Base-by-base conservation (phyloP, 2,113 vertebrate genomes). In the Nesogale talazaci region DNA sequence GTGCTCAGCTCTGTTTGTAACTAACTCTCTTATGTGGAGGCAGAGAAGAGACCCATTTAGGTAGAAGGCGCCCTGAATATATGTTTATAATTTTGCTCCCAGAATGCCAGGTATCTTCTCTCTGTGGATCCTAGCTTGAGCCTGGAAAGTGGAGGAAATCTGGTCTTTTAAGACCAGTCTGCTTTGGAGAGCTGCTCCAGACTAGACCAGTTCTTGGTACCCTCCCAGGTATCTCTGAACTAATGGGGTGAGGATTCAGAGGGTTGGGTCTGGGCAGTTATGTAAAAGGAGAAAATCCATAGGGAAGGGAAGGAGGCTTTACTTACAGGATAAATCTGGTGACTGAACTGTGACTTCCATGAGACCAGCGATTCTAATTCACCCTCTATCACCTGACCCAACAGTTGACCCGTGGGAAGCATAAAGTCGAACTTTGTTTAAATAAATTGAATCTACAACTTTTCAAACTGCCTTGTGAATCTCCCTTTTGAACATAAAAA, bases 401-500 rank as follows among this genome's bases (percentile, higher is more conserved):
- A 36, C 1, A 3, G 65, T 36, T 29, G 19, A 46, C n/a, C 31
- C 29, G 6, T 10, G 31, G 42, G 59, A 89, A 20, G 7, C 20
- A 25, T 70, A 72, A 74, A 86, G 40, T 83, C 83, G 84, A 85
- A 31, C 6, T 74, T 91, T 87, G 61, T 82, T 85, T 79, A 88
- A 72, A 75, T 77, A n/a, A 95, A 81, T 34, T 76, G 59, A 72
- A 69, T 86, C 14, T 88, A 85, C 27, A 19, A 46, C 82, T 89
- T 83, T 95, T 74, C 82, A 82, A 85, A 90, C 52, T 88, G 70
- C 46, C 46, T 79, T 90, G 9, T 93, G 91, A 95, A 92, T 88
- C 36, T 88, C 70, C 65, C 70, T 94, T 57, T 36, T 90, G 80
- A 92, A 72, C 76, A 78, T 92, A 19, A 42, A 81, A 95, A 57